Base-by-base conservation (phyloP, 2,797 vertebrate species). In the Aphelocoma californica region DNA sequence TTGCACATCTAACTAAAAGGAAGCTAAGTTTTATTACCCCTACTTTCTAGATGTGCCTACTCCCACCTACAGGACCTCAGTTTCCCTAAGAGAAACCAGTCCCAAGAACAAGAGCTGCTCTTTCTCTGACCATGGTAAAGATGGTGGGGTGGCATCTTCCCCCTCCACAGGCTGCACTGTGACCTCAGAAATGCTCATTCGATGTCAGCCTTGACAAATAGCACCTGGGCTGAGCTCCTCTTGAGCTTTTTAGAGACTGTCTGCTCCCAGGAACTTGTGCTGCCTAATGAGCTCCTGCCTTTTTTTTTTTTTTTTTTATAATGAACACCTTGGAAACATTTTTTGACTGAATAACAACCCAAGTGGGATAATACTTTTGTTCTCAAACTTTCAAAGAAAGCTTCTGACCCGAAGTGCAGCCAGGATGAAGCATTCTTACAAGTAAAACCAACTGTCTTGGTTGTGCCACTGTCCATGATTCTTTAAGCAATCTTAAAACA, bases 391-490 rank as follows among this genome's bases (percentile, higher is more conserved):
- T 23, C 18, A 45, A 62, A 62, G 40, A 45, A 45, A n/a, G 7
- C 3, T 23, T 62, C 18, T 6, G 3, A 62, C 23, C 6, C 1
- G 0, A 71, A 45, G 53, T 5, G 1, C 9, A 32, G 28, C 28
- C 7, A 10, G 57, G 36, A 15, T 15, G n/a, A 38, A 54, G 28
- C 18, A 21, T 2, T 42, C 18, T 20, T 45, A 14, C 6, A 12
- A 26, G 3, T 51, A 32, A 61, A 53, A n/a, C 40, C 14, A 23
- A 0, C 10, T 54, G 18, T 47, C 40, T 26, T n/a, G 6, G 6
- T 53, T 45, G 19, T 45, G 47, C 19, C 16, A 3, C 24, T 0
- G 14, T 29, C 29, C 4, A 2, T 54, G 40, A 34, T 31, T 21
- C 48, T 47, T 62, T 31, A 15, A 54, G 42, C 34, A 62, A 48